phyloP scores from a whole-genome alignment of 1,140 invertebrate genomes.

The Phymorhynchus buccinoides region DNA sequence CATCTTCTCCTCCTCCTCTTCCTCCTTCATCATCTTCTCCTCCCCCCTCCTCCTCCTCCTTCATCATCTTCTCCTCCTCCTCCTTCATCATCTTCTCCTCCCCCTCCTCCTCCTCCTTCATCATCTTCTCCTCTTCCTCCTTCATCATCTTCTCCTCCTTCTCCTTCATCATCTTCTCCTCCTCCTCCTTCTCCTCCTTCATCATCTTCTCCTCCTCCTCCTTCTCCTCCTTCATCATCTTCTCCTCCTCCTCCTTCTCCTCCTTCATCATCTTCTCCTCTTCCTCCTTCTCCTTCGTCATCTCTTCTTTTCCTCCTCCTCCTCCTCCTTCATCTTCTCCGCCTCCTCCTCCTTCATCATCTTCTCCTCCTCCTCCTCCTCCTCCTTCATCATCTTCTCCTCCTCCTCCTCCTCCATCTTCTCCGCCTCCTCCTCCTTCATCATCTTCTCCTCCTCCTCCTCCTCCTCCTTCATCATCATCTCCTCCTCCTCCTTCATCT shows the following conservation, averaged over 20 bases:
- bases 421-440: background rate
- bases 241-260: slow-evolving; percentile 23
- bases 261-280: slow-evolving; percentile 10
- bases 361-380: slow-evolving; percentile 31
- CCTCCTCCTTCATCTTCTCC: no score
- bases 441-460: background rate
- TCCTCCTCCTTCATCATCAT: background rate
- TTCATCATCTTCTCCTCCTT: background rate
- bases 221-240: background rate
- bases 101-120: background rate
- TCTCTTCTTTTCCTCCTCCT: no score
- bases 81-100: slow-evolving; percentile 25
- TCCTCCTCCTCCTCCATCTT: background rate
- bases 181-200: slow-evolving; percentile 4
- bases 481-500: background rate
- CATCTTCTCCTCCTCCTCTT: background rate
- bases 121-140: background rate
- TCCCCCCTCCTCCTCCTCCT: slow-evolving; percentile 25
- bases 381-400: slow-evolving; percentile 3
- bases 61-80: slow-evolving; percentile 29
- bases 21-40: slow-evolving; percentile 25
- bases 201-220: background rate
- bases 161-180: no score
- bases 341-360: background rate
- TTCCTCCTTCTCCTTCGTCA: no score